Base-by-base conservation (phyloP, 23 tunicate species). In the Diplosoma virens region DNA sequence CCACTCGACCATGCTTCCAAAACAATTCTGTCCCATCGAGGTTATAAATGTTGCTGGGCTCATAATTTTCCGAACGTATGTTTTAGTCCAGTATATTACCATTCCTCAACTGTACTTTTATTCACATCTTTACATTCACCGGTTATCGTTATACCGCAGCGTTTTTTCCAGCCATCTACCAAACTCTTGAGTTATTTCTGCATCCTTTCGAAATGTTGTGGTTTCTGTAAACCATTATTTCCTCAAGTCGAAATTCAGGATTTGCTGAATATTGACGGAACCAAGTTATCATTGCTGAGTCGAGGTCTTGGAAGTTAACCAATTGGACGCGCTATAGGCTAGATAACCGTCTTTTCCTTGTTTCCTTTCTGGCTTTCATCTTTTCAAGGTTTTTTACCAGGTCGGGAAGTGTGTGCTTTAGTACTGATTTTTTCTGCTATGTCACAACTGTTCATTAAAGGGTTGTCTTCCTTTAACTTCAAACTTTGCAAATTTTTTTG, bases 261-360 rank as follows among this genome's bases (percentile, higher is more conserved):
- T 30, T 28, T 28, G 9, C 9, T 30, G 70, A 29, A 6, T 63
- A 11, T 5, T 63, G 35, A 27, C 70, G 70, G 35, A 63, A 63
- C 35, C 70, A 63, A 27, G 70, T 63, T 30, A 63, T 27, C 70
- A 63, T 28, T 27, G 70, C 70, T 63, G 34, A 26, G 70, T 63
- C 70, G 6, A 63, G 11, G 20, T 63, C 33, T 63, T 28, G 70
- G 34, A 26, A 30, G 36, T 28, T 63, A 30, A 28, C 36, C 29
- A 63, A 30, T 30, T 35, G 6, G 6, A 27, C 36, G 70, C 35
- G 70, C 70, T 63, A 26, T 28, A 28, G 34, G 70, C 70, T 63
- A 30, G 36, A 4, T 28, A 35, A 28, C 36, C 6, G 70, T 6
- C 33, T 6, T 7, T 30, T 63, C 9, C 70, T 30, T 30, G 34